Conservation (phyloP, 2,113 vertebrate species). For the Chaetura pelagica region DNA sequence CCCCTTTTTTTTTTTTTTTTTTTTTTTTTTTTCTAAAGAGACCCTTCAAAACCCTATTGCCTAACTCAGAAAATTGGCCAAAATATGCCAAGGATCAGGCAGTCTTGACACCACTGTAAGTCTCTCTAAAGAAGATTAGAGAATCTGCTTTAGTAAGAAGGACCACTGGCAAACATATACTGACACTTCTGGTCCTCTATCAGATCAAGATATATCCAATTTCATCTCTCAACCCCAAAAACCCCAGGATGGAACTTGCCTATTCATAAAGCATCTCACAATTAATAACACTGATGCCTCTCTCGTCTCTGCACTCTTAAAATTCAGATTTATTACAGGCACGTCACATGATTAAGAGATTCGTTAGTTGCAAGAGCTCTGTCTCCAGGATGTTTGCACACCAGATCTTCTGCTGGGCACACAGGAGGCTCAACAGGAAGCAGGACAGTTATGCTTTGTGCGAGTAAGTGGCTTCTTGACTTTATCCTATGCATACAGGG, state of each 20-base stretch:
- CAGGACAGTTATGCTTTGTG: not conserved
- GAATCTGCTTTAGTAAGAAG: not conserved
- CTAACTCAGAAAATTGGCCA: not conserved
- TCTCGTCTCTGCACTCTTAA: not conserved
- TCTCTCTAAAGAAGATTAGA: not conserved
- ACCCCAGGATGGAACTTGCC: not conserved
- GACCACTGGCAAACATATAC: not conserved
- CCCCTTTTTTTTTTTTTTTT: too few species aligned
- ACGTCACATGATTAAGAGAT: fast-evolving
- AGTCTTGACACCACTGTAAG: not conserved
- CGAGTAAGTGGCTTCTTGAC: not conserved
- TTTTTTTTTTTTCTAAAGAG: not conserved
- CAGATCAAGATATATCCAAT: not conserved
- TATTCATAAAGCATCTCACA: not conserved
- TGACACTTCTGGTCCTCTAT: not conserved
- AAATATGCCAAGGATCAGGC: not conserved
- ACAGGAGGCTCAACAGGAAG: not conserved
- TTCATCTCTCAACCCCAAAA: not conserved
- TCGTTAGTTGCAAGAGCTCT: not conserved
- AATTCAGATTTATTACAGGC: not conserved
- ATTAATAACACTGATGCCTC: not conserved
- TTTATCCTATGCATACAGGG: not conserved
- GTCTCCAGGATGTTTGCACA: not conserved
- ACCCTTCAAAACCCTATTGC: not conserved
- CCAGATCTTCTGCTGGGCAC: not conserved